Conservation (phyloP, 2,888 invertebrate species). For the Sepioteuthis lessoniana region DNA sequence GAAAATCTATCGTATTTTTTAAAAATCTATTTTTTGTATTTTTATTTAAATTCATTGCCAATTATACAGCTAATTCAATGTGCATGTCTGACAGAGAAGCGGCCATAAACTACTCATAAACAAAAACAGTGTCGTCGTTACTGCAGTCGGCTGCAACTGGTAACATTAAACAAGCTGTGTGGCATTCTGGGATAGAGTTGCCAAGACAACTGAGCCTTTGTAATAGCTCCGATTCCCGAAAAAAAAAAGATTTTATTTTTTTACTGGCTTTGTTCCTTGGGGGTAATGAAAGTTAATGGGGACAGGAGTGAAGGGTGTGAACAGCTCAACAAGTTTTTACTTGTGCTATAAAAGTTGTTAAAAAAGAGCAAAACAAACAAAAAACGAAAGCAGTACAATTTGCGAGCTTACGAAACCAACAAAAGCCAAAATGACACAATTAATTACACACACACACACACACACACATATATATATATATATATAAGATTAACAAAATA, state of each 20-base stretch:
- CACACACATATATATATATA: too few relatives aligned
- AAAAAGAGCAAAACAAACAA: neutral
- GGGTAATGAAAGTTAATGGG: neutral
- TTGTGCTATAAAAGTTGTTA: neutral
- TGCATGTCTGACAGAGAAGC: neutral
- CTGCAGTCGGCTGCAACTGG: slow-evolving; percentile 33
- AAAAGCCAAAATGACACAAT: too few relatives aligned
- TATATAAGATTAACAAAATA: too few relatives aligned
- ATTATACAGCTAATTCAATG: neutral
- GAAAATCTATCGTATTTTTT: neutral
- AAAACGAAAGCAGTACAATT: too few relatives aligned
- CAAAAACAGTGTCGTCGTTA: neutral
- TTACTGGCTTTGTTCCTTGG: neutral
- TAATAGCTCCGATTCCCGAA: neutral
- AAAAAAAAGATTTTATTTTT: neutral
- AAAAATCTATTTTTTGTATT: neutral
- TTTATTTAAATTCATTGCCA: neutral
- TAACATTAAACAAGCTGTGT: neutral
- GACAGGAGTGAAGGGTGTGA: neutral
- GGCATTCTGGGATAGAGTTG: neutral
- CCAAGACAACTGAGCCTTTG: neutral
- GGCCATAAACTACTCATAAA: neutral
- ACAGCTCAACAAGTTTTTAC: neutral
- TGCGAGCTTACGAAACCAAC: too few relatives aligned
- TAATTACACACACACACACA: too few relatives aligned